Conservation (phyloP, 2,888 invertebrate species). For the Stenotaenia linearis region DNA sequence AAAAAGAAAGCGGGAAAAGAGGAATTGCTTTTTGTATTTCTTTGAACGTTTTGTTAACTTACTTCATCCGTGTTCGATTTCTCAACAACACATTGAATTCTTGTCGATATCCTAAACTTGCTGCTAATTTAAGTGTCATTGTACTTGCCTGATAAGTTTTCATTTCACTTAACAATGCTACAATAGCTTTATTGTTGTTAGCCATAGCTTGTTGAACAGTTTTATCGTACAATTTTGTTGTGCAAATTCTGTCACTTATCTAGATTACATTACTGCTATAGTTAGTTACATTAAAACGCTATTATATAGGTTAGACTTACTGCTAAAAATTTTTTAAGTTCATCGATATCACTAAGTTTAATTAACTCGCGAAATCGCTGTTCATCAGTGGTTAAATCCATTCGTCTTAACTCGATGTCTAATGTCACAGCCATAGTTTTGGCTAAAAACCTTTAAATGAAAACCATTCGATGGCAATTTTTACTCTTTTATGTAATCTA, state of each 20-base stretch:
- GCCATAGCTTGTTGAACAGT: background rate
- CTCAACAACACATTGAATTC: background rate
- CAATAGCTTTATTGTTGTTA: background rate
- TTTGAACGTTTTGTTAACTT: background rate
- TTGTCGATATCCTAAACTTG: background rate
- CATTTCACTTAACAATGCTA: background rate
- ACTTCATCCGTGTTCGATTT: background rate
- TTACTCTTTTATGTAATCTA: too few relatives aligned
- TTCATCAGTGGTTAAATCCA: background rate
- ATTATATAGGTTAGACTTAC: background rate
- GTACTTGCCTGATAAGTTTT: background rate
- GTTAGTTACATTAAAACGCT: too few relatives aligned
- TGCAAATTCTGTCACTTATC: background rate
- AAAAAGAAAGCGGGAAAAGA: background rate
- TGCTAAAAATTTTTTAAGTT: background rate
- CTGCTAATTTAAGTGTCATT: background rate
- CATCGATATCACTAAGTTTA: background rate
- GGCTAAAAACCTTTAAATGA: background rate
- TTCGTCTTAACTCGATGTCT: background rate
- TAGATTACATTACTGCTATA: background rate
- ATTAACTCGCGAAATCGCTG: background rate
- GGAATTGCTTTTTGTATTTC: background rate
- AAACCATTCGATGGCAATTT: background rate
- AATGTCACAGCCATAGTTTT: background rate
- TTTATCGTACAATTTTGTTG: background rate